Evolutionary conservation across 2,888 invertebrate species (phyloP).

Genomic region (Prenolepis imparis): DNA sequence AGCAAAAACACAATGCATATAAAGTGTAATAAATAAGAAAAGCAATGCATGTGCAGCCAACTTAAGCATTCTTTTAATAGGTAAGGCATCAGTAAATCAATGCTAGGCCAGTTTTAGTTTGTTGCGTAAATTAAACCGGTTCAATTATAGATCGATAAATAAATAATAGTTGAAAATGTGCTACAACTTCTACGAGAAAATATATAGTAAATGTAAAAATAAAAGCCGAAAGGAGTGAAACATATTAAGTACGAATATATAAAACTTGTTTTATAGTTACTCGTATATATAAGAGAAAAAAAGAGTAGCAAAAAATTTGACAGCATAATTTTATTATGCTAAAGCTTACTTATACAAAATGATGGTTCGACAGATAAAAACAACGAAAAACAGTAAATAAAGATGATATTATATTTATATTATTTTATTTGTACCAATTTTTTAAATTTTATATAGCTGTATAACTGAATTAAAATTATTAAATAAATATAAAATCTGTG

Average conservation of each 20-base stretch:
- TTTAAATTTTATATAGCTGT: background rate
- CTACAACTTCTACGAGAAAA: background rate
- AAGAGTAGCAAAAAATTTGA: background rate
- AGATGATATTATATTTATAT: background rate
- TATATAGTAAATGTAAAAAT: background rate
- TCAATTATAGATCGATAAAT: constrained; percentile 8
- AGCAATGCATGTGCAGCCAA: background rate
- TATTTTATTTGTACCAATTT: background rate
- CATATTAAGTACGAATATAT: background rate
- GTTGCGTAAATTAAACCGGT: background rate
- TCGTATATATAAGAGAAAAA: background rate
- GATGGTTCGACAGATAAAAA: no score
- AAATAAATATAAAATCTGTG: background rate
- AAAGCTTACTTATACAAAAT: background rate
- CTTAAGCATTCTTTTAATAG: background rate
- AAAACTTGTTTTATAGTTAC: background rate
- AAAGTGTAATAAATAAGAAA: constrained; percentile 2
- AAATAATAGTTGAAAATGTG: background rate
- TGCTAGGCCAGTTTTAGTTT: background rate
- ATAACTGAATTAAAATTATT: background rate
- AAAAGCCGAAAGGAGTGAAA: background rate
- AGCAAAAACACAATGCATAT: background rate
- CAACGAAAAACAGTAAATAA: background rate
- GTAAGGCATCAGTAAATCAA: background rate
- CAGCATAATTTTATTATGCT: background rate